Base-by-base conservation (phyloP, 2,888 invertebrate species). In the Catocala nupta region DNA sequence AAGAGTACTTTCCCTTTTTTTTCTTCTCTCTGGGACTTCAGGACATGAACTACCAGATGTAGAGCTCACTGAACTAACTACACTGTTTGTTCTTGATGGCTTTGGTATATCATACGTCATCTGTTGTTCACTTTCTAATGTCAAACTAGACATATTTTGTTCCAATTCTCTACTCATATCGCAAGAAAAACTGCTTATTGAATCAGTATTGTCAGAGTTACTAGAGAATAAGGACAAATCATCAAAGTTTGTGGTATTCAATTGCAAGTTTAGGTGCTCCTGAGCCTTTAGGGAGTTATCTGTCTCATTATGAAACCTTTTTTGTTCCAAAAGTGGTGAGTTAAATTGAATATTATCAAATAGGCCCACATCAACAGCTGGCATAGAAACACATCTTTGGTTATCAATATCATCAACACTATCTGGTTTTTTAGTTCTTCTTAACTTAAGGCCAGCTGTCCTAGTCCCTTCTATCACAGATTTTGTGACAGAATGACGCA, bases 311-410 rank as follows among this genome's bases (percentile, higher is more conserved):
- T 75, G 75, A 59, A 83, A 86, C 60, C 81, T 85, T 57, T 91
- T 93, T 71, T 93, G 94, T 75, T 91, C 90, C 45, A 90, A 78
- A 55, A 96, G 84, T 2, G 96, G 96, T 12, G 96, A 96, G 72
- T 95, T 95, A 78, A 96, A 96, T 68, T 95, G 95, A 67, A 96
- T 95, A 50, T 95, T 95, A 76, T 95, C 95, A 90, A 97, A 96
- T 10, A 96, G 89, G 80, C 94, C 93, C 6, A 95, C 92, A 77
- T 95, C 95, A 45, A 90, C 92, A 16, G 86, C 89, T 9, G 96
- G 95, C 93, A 96, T 90, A 0, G 95, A 95, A 0, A 94, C 91
- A 82, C 95, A 95, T 65, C 95, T 89, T 44, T 92, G 91, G 36
- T 85, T 75, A 12, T 88, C 84, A 8, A 60, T 68, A 33, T 82